Percentiles rank a stretch among this genome's conserved stretches.
These are phyloP conservation scores for Elephas maximus DNA, from an alignment of 2,113 vertebrate species.

Conservation along the genomic window DNA sequence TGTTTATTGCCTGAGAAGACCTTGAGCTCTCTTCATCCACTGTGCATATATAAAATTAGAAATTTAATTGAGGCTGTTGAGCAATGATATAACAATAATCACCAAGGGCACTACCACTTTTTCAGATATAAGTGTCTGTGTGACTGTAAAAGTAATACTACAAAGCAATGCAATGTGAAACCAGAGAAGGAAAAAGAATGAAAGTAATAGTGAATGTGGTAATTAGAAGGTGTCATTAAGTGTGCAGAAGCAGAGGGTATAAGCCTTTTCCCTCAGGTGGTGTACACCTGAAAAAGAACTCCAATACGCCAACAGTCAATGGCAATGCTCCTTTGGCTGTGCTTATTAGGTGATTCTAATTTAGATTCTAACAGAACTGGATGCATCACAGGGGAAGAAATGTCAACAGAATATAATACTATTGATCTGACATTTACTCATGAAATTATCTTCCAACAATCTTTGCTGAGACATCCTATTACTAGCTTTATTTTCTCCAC, in stretches of 20 bases:
- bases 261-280: not conserved
- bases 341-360: slow-evolving; percentile 40
- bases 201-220: not conserved
- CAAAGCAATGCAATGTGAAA: slow-evolving; percentile 53
- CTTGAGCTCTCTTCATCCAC: slow-evolving; percentile 44
- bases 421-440: slow-evolving; percentile 74
- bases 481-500: slow-evolving; percentile 55
- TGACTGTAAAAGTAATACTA: slow-evolving; percentile 58
- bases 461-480: slow-evolving; percentile 24
- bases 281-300: slow-evolving; percentile 21
- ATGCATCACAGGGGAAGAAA: slow-evolving; percentile 44
- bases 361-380: slow-evolving; percentile 51
- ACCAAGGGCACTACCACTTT: slow-evolving; percentile 45
- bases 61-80: slow-evolving; percentile 63
- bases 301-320: not conserved
- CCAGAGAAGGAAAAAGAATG: slow-evolving; percentile 1
- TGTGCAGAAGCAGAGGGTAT: not conserved
- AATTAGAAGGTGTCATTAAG: not conserved
- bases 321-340: not conserved
- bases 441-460: slow-evolving; percentile 69
- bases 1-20: slow-evolving; percentile 22
- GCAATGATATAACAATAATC: slow-evolving; percentile 65
- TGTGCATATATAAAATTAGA: slow-evolving; percentile 47
- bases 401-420: slow-evolving; percentile 57
- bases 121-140: slow-evolving; percentile 42